Evolutionary conservation across 2,113 vertebrate species (phyloP).

Genomic region (Oostethus manadensis): DNA sequence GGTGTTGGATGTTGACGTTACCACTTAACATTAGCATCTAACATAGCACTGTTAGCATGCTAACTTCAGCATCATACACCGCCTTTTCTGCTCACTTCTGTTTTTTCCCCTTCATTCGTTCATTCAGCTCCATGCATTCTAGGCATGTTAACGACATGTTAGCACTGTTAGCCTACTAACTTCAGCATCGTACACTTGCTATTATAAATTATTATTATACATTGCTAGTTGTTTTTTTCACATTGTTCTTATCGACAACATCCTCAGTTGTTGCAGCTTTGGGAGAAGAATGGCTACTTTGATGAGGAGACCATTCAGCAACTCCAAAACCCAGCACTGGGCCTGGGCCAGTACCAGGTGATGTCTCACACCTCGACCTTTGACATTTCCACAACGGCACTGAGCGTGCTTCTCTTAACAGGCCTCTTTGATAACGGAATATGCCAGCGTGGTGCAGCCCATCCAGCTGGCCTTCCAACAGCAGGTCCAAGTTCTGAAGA

Average conservation of each 20-base stretch:
- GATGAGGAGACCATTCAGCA: conserved; percentile 95
- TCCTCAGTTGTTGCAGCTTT: conserved; percentile 86
- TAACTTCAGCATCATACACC: no score
- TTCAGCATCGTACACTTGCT: no score
- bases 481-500: conserved; percentile 90
- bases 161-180: no score
- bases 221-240: background rate
- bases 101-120: no score
- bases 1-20: no score
- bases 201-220: no score
- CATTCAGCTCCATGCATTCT: no score
- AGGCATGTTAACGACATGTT: no score
- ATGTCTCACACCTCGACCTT: background rate
- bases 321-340: conserved; percentile 90
- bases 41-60: no score
- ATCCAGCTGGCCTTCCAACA: conserved; percentile 94
- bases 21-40: no score
- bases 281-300: conserved; percentile 98
- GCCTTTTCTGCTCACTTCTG: no score
- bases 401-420: conserved; percentile 36
- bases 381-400: background rate
- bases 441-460: conserved; percentile 85
- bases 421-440: conserved; percentile 90
- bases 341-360: conserved; percentile 96
- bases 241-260: background rate